Evolutionary conservation across 92 coral and sea anemone genomes (phyloP).

Genomic region (Siderastrea siderea): DNA sequence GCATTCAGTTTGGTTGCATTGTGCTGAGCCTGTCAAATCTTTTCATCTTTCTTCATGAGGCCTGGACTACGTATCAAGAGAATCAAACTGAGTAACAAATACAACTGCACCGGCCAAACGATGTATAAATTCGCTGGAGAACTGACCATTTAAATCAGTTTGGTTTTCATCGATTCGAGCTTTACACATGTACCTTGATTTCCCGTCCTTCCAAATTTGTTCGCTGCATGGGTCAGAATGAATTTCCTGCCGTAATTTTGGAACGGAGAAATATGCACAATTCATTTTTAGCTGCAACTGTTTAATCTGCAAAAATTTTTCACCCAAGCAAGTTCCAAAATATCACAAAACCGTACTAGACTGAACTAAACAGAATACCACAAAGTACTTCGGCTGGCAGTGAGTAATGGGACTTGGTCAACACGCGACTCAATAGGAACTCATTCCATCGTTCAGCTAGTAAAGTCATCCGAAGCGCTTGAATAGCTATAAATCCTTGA

Average conservation of each 20-base stretch:
- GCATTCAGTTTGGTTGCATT: not conserved
- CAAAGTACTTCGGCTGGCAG: not conserved
- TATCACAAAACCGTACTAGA: not conserved
- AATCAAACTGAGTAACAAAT: no score
- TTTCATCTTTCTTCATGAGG: not conserved
- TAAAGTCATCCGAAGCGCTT: not conserved
- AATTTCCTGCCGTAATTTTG: not conserved
- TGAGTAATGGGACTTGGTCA: not conserved
- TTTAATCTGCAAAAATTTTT: not conserved
- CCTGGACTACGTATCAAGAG: not conserved
- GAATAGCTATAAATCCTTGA: not conserved
- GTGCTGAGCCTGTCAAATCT: not conserved
- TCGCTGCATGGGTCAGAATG: not conserved
- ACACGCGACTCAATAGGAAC: no score
- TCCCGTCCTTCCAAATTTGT: not conserved
- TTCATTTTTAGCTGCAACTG: no score
- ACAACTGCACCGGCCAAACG: no score
- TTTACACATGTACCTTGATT: no score
- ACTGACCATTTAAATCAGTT: no score
- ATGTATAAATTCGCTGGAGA: no score
- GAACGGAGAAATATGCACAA: not conserved
- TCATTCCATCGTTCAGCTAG: no score
- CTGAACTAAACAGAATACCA: not conserved
- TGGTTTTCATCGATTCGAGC: no score
- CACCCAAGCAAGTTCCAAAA: not conserved